phyloP scores from a whole-genome alignment of 2,888 invertebrate genomes.

The Unio pictorum region DNA sequence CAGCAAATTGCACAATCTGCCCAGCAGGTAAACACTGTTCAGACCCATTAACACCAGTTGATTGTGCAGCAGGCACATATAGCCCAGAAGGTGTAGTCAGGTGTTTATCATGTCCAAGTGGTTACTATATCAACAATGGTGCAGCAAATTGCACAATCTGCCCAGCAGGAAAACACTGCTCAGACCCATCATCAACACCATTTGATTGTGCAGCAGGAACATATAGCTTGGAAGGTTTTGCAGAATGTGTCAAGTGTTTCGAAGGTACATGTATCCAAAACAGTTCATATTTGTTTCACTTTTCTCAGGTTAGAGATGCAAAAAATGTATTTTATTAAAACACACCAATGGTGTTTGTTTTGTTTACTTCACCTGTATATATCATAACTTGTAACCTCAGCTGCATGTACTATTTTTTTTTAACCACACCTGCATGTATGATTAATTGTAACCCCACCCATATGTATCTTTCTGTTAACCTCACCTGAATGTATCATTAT shows the following conservation, averaged over 20 bases:
- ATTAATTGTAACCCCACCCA: no score
- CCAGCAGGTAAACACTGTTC: slow-evolving; percentile 54
- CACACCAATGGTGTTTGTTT: no score
- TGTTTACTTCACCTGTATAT: no score
- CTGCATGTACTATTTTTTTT: no score
- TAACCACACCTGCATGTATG: no score
- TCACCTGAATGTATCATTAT: no score
- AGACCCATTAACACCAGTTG: slow-evolving; percentile 14
- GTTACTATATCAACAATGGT: slow-evolving; percentile 18
- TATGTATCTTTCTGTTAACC: no score
- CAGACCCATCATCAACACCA: slow-evolving; percentile 15
- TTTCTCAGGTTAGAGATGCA: no score
- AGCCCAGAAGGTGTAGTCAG: slow-evolving; percentile 20
- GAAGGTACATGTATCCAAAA: slow-evolving; percentile 28
- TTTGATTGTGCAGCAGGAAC: slow-evolving; percentile 35
- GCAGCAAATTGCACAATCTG: slow-evolving; percentile 46
- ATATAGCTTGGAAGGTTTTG: slow-evolving; percentile 24
- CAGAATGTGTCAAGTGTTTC: slow-evolving; percentile 27
- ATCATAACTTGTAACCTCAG: no score
- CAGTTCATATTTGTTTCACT: neutral
- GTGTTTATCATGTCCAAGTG: slow-evolving; percentile 41
- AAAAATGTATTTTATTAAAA: no score
- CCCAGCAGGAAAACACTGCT: slow-evolving; percentile 47
- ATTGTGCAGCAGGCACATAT: slow-evolving; percentile 23
- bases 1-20: slow-evolving; percentile 50